A percentile compares a stretch with the other conserved stretches of the same genome.
Evolutionary conservation across 2,888 invertebrate species (phyloP).

Genomic region (Drosophila cognata): DNA sequence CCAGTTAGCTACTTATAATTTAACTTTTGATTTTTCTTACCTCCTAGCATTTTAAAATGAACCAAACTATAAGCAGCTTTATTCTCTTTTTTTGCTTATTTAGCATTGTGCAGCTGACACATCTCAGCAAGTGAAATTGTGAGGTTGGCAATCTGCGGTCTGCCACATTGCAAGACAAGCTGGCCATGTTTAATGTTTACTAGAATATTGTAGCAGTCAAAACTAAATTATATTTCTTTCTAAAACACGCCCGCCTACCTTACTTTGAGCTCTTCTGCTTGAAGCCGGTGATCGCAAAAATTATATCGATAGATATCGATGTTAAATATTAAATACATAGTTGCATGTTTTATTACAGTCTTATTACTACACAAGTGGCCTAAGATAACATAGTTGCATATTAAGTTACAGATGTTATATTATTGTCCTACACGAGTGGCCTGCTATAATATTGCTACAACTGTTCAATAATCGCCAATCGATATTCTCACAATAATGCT

Average conservation of each 20-base stretch:
- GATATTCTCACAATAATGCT: constrained; percentile 10
- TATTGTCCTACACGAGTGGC: background rate
- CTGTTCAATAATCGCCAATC: background rate
- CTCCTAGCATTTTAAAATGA: background rate
- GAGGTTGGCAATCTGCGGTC: background rate
- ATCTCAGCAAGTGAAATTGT: background rate
- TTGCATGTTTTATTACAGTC: background rate
- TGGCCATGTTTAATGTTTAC: background rate
- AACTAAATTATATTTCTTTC: background rate
- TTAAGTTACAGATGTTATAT: background rate
- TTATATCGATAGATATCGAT: background rate
- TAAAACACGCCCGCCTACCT: background rate
- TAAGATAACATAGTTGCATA: background rate
- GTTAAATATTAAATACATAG: background rate
- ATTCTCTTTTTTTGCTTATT: background rate
- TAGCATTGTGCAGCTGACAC: background rate
- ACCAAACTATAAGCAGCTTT: background rate
- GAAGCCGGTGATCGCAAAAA: background rate
- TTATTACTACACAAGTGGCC: background rate
- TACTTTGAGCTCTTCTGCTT: background rate
- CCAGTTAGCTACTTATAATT: background rate
- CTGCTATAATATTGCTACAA: background rate
- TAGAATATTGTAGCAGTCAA: background rate
- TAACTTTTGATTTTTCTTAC: background rate
- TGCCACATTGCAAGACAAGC: background rate